Evolutionary conservation across 2,113 vertebrate genomes (phyloP).

Genomic region (Oreochromis spilurus): DNA sequence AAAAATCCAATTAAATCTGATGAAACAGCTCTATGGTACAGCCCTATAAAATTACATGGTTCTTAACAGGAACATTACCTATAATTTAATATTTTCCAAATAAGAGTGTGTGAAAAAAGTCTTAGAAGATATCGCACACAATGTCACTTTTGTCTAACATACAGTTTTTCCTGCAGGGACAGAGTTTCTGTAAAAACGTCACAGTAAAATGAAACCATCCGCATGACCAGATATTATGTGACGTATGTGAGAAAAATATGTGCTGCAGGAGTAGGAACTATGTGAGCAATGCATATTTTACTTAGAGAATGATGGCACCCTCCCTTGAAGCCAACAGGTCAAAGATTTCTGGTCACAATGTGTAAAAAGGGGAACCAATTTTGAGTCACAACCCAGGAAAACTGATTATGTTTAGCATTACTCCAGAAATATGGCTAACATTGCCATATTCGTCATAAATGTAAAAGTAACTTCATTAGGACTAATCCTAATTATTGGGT

Average conservation of each 20-base stretch:
- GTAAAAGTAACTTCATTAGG: neutral
- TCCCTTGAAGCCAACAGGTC: neutral
- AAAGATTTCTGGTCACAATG: neutral
- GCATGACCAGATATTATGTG: neutral
- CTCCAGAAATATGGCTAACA: neutral
- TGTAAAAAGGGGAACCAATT: neutral
- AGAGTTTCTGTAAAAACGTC: neutral
- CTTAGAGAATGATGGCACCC: neutral
- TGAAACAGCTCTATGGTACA: neutral
- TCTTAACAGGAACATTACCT: neutral
- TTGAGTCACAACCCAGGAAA: neutral
- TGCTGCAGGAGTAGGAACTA: neutral
- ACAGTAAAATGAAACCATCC: neutral
- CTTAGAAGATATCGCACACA: neutral
- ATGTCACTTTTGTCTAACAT: neutral
- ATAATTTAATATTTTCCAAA: neutral
- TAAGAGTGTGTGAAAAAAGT: neutral
- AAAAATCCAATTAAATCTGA: neutral
- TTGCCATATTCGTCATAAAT: rapidly evolving
- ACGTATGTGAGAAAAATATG: neutral
- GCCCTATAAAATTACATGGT: neutral
- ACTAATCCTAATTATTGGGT: neutral
- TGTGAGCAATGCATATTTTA: neutral
- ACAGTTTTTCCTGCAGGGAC: neutral
- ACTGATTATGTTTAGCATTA: neutral